A percentile compares a stretch with the other conserved stretches of the same genome.
These are phyloP conservation scores for Cephus runcator DNA, from an alignment of 2,888 invertebrate genomes.

Conservation along the genomic window DNA sequence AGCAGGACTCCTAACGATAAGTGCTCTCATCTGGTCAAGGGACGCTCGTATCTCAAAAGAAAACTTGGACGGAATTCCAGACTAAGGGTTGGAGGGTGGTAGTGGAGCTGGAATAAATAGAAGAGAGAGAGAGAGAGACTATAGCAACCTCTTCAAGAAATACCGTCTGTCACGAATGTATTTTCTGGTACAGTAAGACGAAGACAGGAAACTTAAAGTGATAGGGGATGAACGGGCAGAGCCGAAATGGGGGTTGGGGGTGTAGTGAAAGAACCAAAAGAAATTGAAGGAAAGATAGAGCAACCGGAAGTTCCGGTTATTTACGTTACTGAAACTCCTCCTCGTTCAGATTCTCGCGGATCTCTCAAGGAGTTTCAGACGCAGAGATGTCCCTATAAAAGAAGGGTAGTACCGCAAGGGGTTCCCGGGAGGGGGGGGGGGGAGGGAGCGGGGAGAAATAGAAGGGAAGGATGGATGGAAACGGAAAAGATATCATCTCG, in stretches of 20 bases:
- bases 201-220: neutral
- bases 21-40: conserved; percentile 17
- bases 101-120: neutral
- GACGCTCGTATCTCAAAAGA: conserved; percentile 13
- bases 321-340: neutral
- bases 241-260: neutral
- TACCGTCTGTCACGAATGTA: neutral
- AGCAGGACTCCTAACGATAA: neutral
- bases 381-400: neutral
- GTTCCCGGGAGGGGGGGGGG: neutral
- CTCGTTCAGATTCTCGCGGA: neutral
- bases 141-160: neutral
- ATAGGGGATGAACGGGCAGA: neutral
- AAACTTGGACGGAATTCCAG: conserved; percentile 12
- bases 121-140: neutral
- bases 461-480: neutral
- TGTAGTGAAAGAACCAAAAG: neutral
- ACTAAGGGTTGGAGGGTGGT: conserved; percentile 3
- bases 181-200: neutral
- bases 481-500: neutral
- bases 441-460: neutral
- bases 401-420: neutral
- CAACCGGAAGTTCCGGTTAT: neutral
- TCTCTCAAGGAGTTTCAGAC: neutral
- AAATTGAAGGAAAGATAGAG: conserved; percentile 3